phyloP scores from a whole-genome alignment of 2,888 invertebrate species.

The Drosophila phalerata region DNA sequence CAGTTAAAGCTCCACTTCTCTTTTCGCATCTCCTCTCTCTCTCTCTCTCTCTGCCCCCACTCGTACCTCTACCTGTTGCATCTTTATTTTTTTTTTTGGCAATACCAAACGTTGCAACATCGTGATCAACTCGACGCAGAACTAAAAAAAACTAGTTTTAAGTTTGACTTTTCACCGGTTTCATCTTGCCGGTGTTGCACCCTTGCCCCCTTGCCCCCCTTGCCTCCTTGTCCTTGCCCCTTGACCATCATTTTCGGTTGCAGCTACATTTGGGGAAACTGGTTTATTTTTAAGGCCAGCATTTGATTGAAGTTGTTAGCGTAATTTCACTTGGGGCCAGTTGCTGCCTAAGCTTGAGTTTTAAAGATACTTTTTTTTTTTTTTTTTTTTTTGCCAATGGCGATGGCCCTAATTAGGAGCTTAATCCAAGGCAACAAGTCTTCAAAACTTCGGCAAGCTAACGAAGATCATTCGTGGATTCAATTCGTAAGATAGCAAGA shows the following conservation, averaged over 20 bases:
- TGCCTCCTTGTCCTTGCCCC: background rate
- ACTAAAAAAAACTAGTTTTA: constrained; percentile 71
- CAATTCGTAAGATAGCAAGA: too few species aligned
- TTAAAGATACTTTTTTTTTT: too few species aligned
- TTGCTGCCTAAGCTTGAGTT: constrained; percentile 5
- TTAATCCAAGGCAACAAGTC: background rate
- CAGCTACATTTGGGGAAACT: constrained; percentile 43
- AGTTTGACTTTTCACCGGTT: constrained; percentile 40
- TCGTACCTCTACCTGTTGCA: too few species aligned
- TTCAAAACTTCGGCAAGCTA: too few species aligned
- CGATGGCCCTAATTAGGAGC: constrained; percentile 32
- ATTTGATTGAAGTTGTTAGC: constrained; percentile 73
- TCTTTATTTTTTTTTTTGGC: constrained; percentile 33
- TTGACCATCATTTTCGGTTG: constrained; percentile 15
- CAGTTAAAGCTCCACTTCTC: too few species aligned
- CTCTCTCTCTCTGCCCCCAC: background rate
- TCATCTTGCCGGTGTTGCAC: background rate
- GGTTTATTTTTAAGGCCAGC: constrained; percentile 57
- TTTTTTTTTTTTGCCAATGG: constrained; percentile 3
- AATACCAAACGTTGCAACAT: constrained; percentile 34
- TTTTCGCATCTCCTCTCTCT: constrained; percentile 6
- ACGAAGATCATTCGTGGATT: too few species aligned
- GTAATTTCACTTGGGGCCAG: constrained; percentile 49
- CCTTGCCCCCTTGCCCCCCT: background rate
- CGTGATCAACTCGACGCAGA: constrained; percentile 53